Base-by-base conservation (phyloP, 2,113 vertebrate genomes). In the Phycodurus eques region DNA sequence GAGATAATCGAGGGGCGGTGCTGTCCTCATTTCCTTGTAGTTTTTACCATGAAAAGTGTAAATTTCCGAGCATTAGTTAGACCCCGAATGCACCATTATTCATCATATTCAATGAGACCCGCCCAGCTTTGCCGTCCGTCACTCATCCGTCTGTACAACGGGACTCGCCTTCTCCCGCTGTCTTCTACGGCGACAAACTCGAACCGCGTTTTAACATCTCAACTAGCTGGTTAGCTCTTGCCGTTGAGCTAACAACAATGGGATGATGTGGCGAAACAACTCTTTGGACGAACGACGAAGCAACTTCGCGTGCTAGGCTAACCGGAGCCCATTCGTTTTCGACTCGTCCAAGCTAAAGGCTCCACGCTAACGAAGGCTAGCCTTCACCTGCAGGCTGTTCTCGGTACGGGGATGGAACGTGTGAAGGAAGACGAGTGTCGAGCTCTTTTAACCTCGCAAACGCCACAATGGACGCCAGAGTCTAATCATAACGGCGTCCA, bases 31-130 rank as follows among this genome's bases (percentile, higher is more conserved):
- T 27, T 72, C 47, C 46, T 19, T 19, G 5, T 14, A 8, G 35
- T 54, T 43, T 19, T 39, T 2, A 14, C 27, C 2, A 9, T 22
- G 0, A 46, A 9, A 14, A 1, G 5, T 1, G 47, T 4, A 61
- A 72, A 71, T 68, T 67, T 81, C 73, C 74, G 86, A 90, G 77
- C 69, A 3, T 65, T 69, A 14, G 0, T 19, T 3, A 1, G 35
- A 57, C 5, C 17, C 0, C 75, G 71, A 89, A 89, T 2, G 80
- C 6, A 46, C 79, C 85, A 85, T 88, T 87, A 83, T 88, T 88
- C 82, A 88, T 88, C 82, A 88, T 90, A 90, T 88, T 82, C 83
- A 89, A 90, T 91, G 86, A 90, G 89, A 83, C 85, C 84, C 88
- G 88, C 89, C 90, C 88, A 84, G 80, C 78, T 74, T 83, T 47